Evolutionary conservation across 2,797 vertebrate species (phyloP), one percentile per base, ranked within the genome.

Genomic region (Siniperca scherzeri): DNA sequence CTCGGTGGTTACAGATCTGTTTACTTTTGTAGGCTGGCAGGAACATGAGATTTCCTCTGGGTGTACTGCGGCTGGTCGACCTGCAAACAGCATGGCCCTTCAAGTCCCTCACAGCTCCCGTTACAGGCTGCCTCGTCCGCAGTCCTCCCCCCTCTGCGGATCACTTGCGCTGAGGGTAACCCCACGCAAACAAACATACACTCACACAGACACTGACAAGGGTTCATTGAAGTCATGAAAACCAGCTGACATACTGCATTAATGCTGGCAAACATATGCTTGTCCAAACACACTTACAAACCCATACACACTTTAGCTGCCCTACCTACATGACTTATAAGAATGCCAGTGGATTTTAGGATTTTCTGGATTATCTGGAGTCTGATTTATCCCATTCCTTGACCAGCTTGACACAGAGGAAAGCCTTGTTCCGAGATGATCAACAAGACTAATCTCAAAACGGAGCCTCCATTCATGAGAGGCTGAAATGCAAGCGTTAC

Each of bases 41-140:
- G 87, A 95, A 95, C 91, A 89, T 81, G 91, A 95, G 94, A 94
- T 94, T 93, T 94, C 94, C 94, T 94, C 86, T 89, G 91, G 80
- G 92, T 90, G 87, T 82, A 62, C 86, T 73, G 84, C 7, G 88
- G 89, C 92, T 82, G 80, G 66, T 75, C 74, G 73, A 91, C 89
- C 90, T 85, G 87, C 88, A 88, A 88, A 92, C 91, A 91, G 83
- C 87, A 36, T 0, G 72, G 85, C 81, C 77, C 82, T 89, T 90
- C 73, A 85, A 85, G 84, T 71, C 76, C 55, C 69, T 70, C 12
- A 30, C 82, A 56, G 74, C 89, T 83, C 68, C 85, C 44, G 65
- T 81, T 88, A 77, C 89, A 78, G 67, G 59, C 86, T 64, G 50
- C 74, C 50, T 52, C 50, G 25, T 66, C 69, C 74, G 67, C 74